A percentile compares a stretch with the other conserved stretches of the same genome.
These are phyloP conservation scores for Drosophila insularis DNA, from an alignment of 1,140 invertebrate genomes.

Conservation along the genomic window DNA sequence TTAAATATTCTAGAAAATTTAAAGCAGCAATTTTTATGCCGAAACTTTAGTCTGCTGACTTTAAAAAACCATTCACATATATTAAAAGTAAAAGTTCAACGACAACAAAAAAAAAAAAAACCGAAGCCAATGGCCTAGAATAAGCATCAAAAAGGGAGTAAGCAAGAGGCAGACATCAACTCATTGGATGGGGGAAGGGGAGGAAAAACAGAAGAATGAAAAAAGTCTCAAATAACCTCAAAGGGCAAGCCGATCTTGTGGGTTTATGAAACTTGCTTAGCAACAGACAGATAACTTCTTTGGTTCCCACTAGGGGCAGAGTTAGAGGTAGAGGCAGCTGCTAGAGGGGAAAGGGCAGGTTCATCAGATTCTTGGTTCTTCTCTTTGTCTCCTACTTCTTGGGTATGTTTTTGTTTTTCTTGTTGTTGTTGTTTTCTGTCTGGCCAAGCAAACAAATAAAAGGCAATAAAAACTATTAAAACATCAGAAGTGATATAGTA, in stretches of 20 bases:
- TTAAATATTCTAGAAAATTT: neutral
- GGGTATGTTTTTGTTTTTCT: conserved; percentile 17
- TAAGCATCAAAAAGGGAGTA: conserved; percentile 24
- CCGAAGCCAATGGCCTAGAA: conserved; percentile 68
- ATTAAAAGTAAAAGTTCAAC: conserved; percentile 68
- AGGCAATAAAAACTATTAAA: conserved; percentile 55
- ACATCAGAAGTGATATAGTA: conserved; percentile 7
- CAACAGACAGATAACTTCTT: conserved; percentile 32
- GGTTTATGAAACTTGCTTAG: conserved; percentile 34
- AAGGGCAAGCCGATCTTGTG: conserved; percentile 9
- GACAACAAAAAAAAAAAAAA: conserved; percentile 10
- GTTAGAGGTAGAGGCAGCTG: conserved; percentile 23
- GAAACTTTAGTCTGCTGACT: neutral
- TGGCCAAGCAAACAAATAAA: conserved; percentile 48
- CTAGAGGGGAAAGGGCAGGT: conserved; percentile 11
- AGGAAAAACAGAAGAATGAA: conserved; percentile 15
- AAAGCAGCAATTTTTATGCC: neutral
- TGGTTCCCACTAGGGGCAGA: conserved; percentile 12
- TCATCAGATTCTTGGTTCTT: conserved; percentile 29
- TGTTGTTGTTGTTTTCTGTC: conserved; percentile 1
- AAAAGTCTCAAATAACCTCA: conserved; percentile 59
- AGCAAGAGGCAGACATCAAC: neutral
- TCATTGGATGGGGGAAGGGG: neutral
- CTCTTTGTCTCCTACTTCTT: conserved; percentile 26
- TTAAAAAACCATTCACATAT: neutral